Percentiles rank a stretch among this genome's conserved stretches.
These are phyloP conservation scores for Manduca sexta DNA, from an alignment of 1,140 invertebrate genomes.

Conservation along the genomic window DNA sequence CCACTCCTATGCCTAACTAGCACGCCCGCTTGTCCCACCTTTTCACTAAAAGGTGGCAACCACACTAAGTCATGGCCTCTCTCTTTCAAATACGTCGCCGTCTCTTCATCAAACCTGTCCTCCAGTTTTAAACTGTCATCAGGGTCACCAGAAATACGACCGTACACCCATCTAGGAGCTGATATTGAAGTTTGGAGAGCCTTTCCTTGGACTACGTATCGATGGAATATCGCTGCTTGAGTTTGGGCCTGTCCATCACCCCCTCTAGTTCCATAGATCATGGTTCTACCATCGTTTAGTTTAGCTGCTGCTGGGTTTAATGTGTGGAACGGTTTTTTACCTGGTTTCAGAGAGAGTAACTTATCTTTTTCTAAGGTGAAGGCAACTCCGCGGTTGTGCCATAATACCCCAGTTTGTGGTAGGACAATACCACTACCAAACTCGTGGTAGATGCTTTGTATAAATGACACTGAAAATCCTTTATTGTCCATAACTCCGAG, in stretches of 20 bases:
- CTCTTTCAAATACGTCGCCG: slow-evolving; percentile 37
- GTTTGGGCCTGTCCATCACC: slow-evolving; percentile 62
- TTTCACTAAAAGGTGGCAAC: slow-evolving; percentile 30
- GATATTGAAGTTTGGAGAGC: slow-evolving; percentile 42
- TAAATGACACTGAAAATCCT: slow-evolving; percentile 62
- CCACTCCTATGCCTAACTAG: slow-evolving; percentile 50
- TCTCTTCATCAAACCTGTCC: slow-evolving; percentile 39
- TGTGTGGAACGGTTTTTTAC: slow-evolving; percentile 60
- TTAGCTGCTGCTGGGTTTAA: slow-evolving; percentile 53
- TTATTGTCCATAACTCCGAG: slow-evolving; percentile 58
- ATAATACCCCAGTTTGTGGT: slow-evolving; percentile 53
- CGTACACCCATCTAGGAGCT: slow-evolving; percentile 54
- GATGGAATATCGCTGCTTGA: slow-evolving; percentile 58
- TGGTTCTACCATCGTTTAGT: slow-evolving; percentile 47
- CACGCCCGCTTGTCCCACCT: slow-evolving; percentile 45
- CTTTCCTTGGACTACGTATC: slow-evolving; percentile 49
- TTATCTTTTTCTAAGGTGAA: slow-evolving; percentile 42
- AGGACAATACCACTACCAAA: slow-evolving; percentile 54
- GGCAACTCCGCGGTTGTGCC: slow-evolving; percentile 55
- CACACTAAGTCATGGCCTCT: slow-evolving; percentile 42
- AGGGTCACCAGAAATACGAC: slow-evolving; percentile 24
- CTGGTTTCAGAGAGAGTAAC: slow-evolving; percentile 40
- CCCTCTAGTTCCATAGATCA: slow-evolving; percentile 57
- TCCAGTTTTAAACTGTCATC: slow-evolving; percentile 38
- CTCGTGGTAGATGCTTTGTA: slow-evolving; percentile 51